Evolutionary conservation across 2,113 vertebrate species (phyloP).

Genomic region (Pachycephala philippinensis): DNA sequence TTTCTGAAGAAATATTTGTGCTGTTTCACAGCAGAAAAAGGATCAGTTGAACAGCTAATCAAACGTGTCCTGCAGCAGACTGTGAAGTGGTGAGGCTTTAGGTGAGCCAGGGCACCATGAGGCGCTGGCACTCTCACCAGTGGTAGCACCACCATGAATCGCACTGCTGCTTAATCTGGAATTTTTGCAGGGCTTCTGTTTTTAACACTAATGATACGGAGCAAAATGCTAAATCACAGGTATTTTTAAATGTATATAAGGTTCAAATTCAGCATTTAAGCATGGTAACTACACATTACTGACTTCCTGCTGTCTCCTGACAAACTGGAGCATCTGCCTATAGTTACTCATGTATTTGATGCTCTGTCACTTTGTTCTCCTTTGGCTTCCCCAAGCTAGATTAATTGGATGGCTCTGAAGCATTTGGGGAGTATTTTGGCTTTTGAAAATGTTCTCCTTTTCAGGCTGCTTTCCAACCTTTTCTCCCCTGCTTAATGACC

Average conservation of each 20-base stretch:
- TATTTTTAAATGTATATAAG: neutral
- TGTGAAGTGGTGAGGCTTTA: neutral
- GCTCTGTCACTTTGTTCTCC: neutral
- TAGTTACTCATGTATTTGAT: neutral
- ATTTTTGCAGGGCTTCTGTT: neutral
- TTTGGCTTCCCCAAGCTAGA: neutral
- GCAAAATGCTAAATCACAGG: neutral
- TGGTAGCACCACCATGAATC: neutral
- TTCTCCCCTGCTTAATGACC: slow-evolving; percentile 50
- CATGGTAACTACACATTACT: neutral
- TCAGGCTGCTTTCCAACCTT: slow-evolving; percentile 49
- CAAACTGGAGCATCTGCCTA: neutral
- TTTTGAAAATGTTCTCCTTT: slow-evolving; percentile 50
- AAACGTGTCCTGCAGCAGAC: neutral
- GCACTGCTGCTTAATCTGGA: neutral
- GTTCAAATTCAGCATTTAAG: neutral
- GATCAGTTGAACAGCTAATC: neutral
- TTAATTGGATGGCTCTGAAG: slow-evolving; percentile 43
- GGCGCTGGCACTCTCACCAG: neutral
- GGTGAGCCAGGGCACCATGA: neutral
- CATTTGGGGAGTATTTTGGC: neutral
- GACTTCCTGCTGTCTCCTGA: neutral
- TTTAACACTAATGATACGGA: neutral
- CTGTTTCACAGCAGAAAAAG: neutral
- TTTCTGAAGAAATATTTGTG: neutral